phyloP scores from a whole-genome alignment of 2,113 vertebrate genomes.

The Tychaedon coryphoeus region DNA sequence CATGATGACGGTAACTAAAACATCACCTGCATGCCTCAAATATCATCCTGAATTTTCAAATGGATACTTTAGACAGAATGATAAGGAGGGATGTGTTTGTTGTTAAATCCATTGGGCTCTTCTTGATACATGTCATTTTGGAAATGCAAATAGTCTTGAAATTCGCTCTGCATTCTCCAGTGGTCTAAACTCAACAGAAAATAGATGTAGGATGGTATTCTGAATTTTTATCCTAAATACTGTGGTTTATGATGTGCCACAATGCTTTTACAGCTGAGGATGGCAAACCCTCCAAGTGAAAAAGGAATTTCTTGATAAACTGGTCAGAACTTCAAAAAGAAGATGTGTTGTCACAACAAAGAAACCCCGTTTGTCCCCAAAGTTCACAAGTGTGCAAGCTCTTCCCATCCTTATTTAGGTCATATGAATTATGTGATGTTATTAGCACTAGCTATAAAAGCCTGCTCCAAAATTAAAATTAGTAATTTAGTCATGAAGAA shows the following conservation, averaged over 20 bases:
- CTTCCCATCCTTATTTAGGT: neutral
- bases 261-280: neutral
- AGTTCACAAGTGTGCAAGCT: neutral
- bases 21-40: neutral
- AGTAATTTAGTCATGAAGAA: neutral
- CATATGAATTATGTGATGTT: neutral
- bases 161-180: neutral
- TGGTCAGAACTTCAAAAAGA: neutral
- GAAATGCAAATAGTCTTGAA: neutral
- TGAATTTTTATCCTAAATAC: neutral
- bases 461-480: neutral
- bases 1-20: constrained; percentile 93
- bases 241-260: neutral
- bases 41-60: neutral
- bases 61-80: neutral
- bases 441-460: neutral
- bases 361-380: neutral
- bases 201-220: neutral
- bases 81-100: neutral
- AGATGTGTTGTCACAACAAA: neutral
- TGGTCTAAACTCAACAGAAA: neutral
- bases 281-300: neutral
- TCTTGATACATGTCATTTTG: neutral
- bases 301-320: neutral
- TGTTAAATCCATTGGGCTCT: neutral